Base-by-base conservation (phyloP, 1,140 invertebrate species). In the Euwallacea fornicatus region DNA sequence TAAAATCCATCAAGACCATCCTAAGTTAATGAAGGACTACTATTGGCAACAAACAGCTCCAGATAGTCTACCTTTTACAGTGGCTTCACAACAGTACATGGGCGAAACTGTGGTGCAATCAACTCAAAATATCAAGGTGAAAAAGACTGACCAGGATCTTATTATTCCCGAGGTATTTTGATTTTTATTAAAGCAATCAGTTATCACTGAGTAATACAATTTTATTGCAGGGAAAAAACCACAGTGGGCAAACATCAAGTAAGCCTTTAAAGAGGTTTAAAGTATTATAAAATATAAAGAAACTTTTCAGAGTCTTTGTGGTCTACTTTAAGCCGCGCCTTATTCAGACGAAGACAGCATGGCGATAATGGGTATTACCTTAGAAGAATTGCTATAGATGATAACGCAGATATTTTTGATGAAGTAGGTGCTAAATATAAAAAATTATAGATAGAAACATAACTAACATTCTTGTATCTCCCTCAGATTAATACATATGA, bases 1-100 rank as follows among this genome's bases (percentile, higher is more conserved):
- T 80, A 93, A 94, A 83, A 95, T 95, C 90, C 92, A 95, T 79
- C 90, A 94, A 78, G 91, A 94, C 76, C 92, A 95, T 84, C 93
- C 93, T 0, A 91, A 93, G 79, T 79, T 95, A 55, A 88, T 93
- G 59, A 88, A 88, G 64, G 93, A 95, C 84, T 90, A 92, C 76
- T 95, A 94, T 78, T 95, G 93, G 93, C 92, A 93, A 75, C 89
- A 93, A 77, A 86, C 92, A 63, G 91, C 94, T 76, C 93, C 93
- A 0, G 86, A 87, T n/a, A 90, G 93, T 77, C 80, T 95, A 61
- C 94, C 94, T 0, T 94, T 94, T 78, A 95, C 93, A 0, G 67
- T 79, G 16, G 93, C 91, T 0, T 85, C 93, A 0, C 88, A 93
- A 78, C 85, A 88, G 55, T 91, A 90, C 76, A 84, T 91, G 9